Evolutionary conservation across 2,888 invertebrate species (phyloP).

Genomic region (Dryomyza anilis): DNA sequence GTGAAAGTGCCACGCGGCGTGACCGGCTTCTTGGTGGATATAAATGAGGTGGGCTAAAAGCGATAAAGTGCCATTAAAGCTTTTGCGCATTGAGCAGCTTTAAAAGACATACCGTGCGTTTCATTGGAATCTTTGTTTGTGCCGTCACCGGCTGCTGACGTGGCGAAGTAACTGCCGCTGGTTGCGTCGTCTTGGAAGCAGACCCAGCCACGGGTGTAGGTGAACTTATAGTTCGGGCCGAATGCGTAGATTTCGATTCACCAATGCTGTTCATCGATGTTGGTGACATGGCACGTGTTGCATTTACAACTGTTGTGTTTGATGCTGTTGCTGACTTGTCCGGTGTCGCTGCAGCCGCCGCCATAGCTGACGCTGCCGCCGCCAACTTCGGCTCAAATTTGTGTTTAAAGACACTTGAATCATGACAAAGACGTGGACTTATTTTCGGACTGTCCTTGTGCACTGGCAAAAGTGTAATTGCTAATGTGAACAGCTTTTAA

Average conservation of each 20-base stretch:
- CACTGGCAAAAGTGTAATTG: slow-evolving; percentile 5
- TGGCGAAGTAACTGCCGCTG: too few species aligned
- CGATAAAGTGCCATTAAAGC: too few species aligned
- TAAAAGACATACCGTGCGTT: slow-evolving; percentile 26
- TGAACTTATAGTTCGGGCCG: too few species aligned
- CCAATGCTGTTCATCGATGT: neutral
- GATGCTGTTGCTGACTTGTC: neutral
- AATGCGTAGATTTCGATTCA: neutral
- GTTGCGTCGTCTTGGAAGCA: too few species aligned
- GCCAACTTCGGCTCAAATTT: slow-evolving; percentile 15
- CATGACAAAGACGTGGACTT: slow-evolving; percentile 21
- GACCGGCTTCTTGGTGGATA: neutral
- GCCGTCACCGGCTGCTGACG: slow-evolving; percentile 1
- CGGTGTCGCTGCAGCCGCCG: neutral
- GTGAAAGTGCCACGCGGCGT: slow-evolving; percentile 14
- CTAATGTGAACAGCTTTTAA: neutral
- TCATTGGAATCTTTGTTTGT: slow-evolving; percentile 32
- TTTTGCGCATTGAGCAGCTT: neutral
- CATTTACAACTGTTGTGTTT: neutral
- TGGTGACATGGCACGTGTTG: neutral
- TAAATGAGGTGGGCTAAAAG: slow-evolving; percentile 14
- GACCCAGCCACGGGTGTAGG: too few species aligned
- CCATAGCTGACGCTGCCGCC: neutral
- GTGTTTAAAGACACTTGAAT: slow-evolving; percentile 19
- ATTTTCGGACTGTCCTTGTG: slow-evolving; percentile 25